phyloP scores from a whole-genome alignment of 1,140 invertebrate species.

The Aphis craccivora region DNA sequence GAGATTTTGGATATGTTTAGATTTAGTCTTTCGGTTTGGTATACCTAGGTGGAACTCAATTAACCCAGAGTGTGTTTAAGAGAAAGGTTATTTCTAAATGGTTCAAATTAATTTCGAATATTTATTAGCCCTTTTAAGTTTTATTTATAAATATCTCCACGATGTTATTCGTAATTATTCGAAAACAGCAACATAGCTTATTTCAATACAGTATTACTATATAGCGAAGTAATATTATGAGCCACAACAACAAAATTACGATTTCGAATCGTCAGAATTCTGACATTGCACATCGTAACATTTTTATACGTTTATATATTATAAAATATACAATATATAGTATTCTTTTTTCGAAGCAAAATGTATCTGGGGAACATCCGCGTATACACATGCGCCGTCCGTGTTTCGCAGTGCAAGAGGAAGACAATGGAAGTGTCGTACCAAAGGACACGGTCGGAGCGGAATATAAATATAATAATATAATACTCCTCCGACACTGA shows the following conservation, averaged over 20 bases:
- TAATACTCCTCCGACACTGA: neutral
- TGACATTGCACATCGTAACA: neutral
- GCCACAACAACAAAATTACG: neutral
- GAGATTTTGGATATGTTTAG: neutral
- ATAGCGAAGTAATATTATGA: too few relatives aligned
- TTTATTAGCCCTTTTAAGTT: neutral
- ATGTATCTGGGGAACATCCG: neutral
- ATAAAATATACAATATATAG: neutral
- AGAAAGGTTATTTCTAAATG: neutral
- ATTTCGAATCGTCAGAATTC: neutral
- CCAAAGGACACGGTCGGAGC: neutral
- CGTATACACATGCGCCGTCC: neutral
- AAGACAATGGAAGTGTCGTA: neutral
- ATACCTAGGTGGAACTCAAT: neutral
- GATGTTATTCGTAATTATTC: neutral
- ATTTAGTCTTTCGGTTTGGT: neutral
- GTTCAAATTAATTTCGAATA: neutral
- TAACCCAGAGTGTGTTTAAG: neutral
- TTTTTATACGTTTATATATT: neutral
- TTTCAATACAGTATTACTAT: too few relatives aligned
- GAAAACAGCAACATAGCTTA: neutral
- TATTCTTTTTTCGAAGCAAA: neutral
- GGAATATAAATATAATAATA: neutral
- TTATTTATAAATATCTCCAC: neutral
- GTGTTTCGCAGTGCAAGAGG: neutral